Base-by-base conservation (phyloP, 2,797 vertebrate genomes). In the Tokudaia tokunoshimensis region DNA sequence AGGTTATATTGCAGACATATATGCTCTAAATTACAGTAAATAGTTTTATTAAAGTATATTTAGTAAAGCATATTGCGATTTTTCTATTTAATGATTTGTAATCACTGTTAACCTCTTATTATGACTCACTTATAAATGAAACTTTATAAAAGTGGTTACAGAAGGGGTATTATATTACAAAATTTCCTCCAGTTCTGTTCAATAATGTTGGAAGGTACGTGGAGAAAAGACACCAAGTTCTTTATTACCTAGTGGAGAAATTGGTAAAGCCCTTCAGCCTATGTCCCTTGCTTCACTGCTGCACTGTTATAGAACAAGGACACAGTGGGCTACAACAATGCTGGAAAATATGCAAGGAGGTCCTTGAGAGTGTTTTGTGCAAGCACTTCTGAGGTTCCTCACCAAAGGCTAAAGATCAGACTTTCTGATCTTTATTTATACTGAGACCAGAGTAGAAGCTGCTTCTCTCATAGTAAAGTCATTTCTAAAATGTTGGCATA, bases 261-360 rank as follows among this genome's bases (percentile, higher is more conserved):
- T 5, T 72, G 0, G 72, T 87, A 97, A 92, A 86, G 91, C 15
- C 13, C 63, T 12, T 59, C 44, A 79, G 55, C 65, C 41, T 4
- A 50, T 76, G 44, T 31, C 12, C 14, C 59, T 10, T 47, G 52
- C 22, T 65, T 85, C 41, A 50, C 20, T 81, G 31, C 6, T 52
- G 20, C 8, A 12, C 11, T 92, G 50, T 5, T 85, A 44, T n/a
- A 76, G 52, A 61, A 75, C 7, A 61, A 61, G 47, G 19, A 81
- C 17, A 22, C 20, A 29, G 13, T 12, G 2, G 17, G 15, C n/a
- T 24, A 89, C 17, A 44, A 65, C 41, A 61, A 50, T 47, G n/a
- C 0, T 52, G 44, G 14, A 0, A 6, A 37, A 24, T 70, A 1
- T 22, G 1, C 17, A 57, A 34, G 9, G 15, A 52, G n/a, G 20